Percentiles rank a stretch among this genome's conserved stretches.
phyloP scores from a whole-genome alignment of 2,888 invertebrate genomes.

The Dorcus hopei region DNA sequence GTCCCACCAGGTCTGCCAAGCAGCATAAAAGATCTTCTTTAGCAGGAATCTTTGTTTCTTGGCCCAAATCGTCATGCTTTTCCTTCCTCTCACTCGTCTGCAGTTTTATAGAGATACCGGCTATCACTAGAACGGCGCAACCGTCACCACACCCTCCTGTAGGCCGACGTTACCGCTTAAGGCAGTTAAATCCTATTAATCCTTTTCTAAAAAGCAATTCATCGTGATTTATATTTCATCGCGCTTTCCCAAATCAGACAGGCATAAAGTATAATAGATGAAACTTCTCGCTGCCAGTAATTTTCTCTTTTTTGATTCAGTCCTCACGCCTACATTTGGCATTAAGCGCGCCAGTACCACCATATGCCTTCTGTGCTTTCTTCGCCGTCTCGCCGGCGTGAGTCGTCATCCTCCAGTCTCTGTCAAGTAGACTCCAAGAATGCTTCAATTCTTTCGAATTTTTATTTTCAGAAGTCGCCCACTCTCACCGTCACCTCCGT shows the following conservation, averaged over 20 bases:
- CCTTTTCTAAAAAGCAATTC: background rate
- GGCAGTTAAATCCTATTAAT: background rate
- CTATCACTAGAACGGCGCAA: no score
- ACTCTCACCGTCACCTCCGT: no score
- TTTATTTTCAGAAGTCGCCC: no score
- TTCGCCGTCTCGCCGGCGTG: background rate
- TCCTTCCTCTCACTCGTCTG: no score
- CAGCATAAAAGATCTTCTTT: no score
- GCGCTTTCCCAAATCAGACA: slow-evolving; percentile 4
- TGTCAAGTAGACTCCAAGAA: no score
- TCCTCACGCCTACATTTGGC: slow-evolving; percentile 4
- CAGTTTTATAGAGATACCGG: no score
- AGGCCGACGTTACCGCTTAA: background rate
- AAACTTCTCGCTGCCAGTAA: background rate
- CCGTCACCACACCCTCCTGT: slow-evolving; percentile 11
- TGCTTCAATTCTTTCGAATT: no score
- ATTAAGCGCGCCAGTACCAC: slow-evolving; percentile 1
- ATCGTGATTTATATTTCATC: background rate
- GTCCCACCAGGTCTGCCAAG: no score
- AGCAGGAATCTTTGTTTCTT: no score
- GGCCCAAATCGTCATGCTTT: no score
- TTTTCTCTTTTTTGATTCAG: slow-evolving; percentile 1
- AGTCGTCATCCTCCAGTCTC: background rate
- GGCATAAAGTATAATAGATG: slow-evolving; percentile 7
- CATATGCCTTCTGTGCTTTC: background rate